Conservation (phyloP, 2,888 invertebrate genomes). For the Plagodis dolabraria region DNA sequence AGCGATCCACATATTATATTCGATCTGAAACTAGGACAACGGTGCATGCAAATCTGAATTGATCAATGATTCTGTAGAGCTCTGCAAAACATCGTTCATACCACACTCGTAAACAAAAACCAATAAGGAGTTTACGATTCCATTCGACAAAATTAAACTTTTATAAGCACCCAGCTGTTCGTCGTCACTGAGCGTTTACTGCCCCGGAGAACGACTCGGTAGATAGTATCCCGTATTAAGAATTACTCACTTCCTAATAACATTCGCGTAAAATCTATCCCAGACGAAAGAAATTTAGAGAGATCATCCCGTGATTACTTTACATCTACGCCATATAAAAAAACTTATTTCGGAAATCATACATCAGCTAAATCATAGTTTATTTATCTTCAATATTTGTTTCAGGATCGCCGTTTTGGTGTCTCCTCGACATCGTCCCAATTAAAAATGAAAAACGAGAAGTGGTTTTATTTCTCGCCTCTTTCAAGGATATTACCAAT, state of each 20-base stretch:
- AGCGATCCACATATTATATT: neutral
- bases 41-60: constrained; percentile 31
- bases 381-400: constrained; percentile 22
- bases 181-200: constrained; percentile 59
- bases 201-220: constrained; percentile 42
- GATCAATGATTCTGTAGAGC: constrained; percentile 47
- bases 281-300: constrained; percentile 22
- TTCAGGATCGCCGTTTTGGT: constrained; percentile 96
- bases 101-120: constrained; percentile 75
- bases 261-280: constrained; percentile 28
- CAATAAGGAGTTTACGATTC: constrained; percentile 78
- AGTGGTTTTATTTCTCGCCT: constrained; percentile 97
- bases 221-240: constrained; percentile 36
- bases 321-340: neutral
- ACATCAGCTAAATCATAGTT: too few relatives aligned
- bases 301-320: constrained; percentile 26
- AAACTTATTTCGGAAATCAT: too few relatives aligned
- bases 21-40: constrained; percentile 11
- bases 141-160: constrained; percentile 79
- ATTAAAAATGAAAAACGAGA: constrained; percentile 99
- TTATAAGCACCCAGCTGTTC: constrained; percentile 72
- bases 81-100: constrained; percentile 60
- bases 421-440: constrained; percentile 98
- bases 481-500: constrained; percentile 98
- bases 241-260: constrained; percentile 41